A percentile compares a stretch with the other conserved stretches of the same genome.
phyloP scores from a whole-genome alignment of 2,113 vertebrate species.

The Acrocephalus kingi region DNA sequence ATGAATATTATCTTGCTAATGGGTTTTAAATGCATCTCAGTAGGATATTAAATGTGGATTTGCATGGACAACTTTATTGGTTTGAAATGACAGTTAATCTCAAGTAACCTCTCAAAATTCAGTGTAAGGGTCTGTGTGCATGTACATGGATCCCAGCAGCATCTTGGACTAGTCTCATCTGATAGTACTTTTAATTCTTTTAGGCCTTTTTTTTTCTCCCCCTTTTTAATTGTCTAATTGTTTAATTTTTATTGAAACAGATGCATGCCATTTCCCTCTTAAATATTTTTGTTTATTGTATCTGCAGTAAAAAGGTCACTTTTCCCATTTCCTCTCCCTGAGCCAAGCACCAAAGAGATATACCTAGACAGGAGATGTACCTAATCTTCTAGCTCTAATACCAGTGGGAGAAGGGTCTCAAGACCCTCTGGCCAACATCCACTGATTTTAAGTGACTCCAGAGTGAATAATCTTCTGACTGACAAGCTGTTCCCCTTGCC shows the following conservation, averaged over 20 bases:
- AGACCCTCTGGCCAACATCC: not conserved
- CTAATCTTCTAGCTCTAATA: not conserved
- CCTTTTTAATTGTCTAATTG: not conserved
- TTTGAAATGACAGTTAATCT: slow-evolving; percentile 38
- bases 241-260: not conserved
- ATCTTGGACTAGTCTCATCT: not conserved
- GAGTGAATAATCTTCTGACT: not conserved
- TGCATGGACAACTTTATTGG: slow-evolving; percentile 44
- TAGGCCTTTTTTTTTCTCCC: not conserved
- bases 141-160: not conserved
- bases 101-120: slow-evolving; percentile 13
- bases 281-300: not conserved
- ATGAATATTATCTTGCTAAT: slow-evolving; percentile 30
- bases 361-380: not conserved
- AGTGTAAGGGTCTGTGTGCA: not conserved
- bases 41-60: slow-evolving; percentile 44
- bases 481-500: not conserved
- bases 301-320: not conserved
- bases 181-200: not conserved
- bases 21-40: slow-evolving; percentile 46
- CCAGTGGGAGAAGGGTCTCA: fast-evolving
- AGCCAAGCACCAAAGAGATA: not conserved
- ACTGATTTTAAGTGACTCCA: not conserved
- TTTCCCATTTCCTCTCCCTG: not conserved
- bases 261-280: not conserved